Evolutionary conservation across 2,888 invertebrate species (phyloP), one percentile per base, ranked within the genome.

Genomic region (Chymomyza procnemis): DNA sequence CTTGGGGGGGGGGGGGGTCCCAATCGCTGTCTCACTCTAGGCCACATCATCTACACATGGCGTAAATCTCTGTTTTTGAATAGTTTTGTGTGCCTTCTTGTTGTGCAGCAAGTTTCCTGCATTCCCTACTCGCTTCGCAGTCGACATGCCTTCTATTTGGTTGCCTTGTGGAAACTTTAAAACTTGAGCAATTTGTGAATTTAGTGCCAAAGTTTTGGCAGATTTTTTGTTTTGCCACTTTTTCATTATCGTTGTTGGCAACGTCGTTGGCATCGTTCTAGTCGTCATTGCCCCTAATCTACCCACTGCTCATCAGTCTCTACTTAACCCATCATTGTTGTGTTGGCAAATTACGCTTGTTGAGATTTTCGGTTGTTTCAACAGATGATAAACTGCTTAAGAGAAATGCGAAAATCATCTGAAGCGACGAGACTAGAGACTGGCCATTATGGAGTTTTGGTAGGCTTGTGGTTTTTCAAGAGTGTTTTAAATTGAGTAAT

Each of bases 161-260:
- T 50, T 50, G 50, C 50, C 22, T 79, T 80, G 79, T 79, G 81
- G 75, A 80, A 80, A 80, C 85, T 82, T 80, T 75, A 82, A 82
- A 82, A 82, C 82, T 82, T 85, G 74, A 85, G 80, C 85, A 82
- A 85, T 82, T 82, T 82, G 82, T 83, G 74, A 85, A 82, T 82
- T 83, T 82, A 85, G 83, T 85, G 84, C 67, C 80, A 83, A 82
- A 82, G 78, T 85, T 82, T 85, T 63, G 73, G 67, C 70, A 67
- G 67, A 75, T 67, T 78, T 78, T 80, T 85, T 74, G 69, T 76
- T 76, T 80, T 69, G 70, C 57, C 71, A 64, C 74, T 75, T 81
- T 82, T 80, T 80, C 85, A 80, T 80, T 80, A 85, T 80, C 82
- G 80, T 69, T 76, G 57, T 19, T 16, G 50, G 50, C 19, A 66